Evolutionary conservation across 2,113 vertebrate species (phyloP).

Genomic region (Pseudorectes ferrugineus): DNA sequence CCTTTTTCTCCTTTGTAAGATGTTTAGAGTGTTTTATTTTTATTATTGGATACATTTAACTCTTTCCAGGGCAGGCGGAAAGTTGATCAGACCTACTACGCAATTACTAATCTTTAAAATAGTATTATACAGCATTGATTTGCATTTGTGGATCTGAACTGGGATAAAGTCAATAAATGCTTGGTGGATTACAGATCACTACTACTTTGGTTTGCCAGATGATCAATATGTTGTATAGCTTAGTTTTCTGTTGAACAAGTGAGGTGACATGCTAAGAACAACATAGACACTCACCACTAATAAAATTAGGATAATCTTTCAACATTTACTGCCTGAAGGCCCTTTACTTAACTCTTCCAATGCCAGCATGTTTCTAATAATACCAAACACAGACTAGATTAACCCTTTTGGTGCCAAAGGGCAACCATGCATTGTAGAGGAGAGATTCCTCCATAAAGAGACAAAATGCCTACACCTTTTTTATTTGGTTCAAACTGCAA

Average conservation of each 20-base stretch:
- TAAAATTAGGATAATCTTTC: constrained; percentile 64
- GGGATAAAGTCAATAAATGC: constrained; percentile 79
- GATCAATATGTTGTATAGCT: constrained; percentile 81
- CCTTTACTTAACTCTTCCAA: constrained; percentile 47
- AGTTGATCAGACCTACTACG: neutral
- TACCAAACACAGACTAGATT: neutral
- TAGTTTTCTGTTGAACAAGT: constrained; percentile 64
- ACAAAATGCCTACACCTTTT: neutral
- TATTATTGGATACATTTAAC: constrained; percentile 56
- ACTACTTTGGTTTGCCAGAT: constrained; percentile 81
- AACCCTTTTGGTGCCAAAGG: neutral
- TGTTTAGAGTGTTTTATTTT: constrained; percentile 60
- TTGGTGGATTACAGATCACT: constrained; percentile 82
- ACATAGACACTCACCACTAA: constrained; percentile 51
- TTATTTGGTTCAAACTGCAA: neutral
- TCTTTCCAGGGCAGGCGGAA: constrained; percentile 27
- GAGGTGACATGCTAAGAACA: constrained; percentile 62
- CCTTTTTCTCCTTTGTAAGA: constrained; percentile 59
- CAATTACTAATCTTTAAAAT: constrained; percentile 17
- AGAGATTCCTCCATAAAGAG: neutral
- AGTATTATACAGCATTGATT: constrained; percentile 70
- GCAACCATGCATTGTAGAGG: neutral
- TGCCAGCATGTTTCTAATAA: constrained; percentile 11
- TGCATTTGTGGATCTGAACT: constrained; percentile 75
- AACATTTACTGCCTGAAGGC: constrained; percentile 35